Evolutionary conservation across 1,140 invertebrate species (phyloP).

Genomic region (Tetragonula clypearis): DNA sequence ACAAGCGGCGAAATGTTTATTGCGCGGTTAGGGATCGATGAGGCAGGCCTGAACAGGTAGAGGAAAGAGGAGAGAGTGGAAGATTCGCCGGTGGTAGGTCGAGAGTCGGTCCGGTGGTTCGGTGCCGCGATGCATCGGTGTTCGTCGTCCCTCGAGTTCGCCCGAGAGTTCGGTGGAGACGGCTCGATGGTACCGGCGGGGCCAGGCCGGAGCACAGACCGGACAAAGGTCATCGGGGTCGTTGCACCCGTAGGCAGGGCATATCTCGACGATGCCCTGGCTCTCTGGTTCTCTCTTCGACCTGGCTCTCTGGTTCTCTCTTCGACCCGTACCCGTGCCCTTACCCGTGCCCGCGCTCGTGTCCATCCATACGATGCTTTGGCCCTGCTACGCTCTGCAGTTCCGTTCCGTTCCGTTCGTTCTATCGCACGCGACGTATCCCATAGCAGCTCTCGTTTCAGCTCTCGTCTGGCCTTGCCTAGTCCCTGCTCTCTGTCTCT

Average conservation of each 20-base stretch:
- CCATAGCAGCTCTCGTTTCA: conserved; percentile 4
- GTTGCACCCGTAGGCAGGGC: conserved; percentile 80
- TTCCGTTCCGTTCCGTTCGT: not conserved
- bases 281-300: conserved; percentile 34
- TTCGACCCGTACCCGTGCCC: conserved; percentile 1
- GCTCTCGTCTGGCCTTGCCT: not conserved
- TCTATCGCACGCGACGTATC: not conserved
- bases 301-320: too few relatives aligned
- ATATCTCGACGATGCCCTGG: conserved; percentile 76
- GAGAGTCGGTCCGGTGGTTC: conserved; percentile 24
- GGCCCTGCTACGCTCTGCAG: not conserved
- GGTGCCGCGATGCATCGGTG: conserved; percentile 29
- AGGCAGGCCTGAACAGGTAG: conserved; percentile 9
- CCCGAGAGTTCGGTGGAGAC: conserved; percentile 44
- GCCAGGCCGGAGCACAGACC: conserved; percentile 74
- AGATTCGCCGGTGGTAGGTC: conserved; percentile 32
- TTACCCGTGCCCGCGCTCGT: not conserved
- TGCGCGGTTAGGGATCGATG: not conserved
- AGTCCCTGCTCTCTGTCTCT: not conserved
- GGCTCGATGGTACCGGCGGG: conserved; percentile 68
- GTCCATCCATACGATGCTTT: not conserved
- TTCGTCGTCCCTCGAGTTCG: conserved; percentile 37
- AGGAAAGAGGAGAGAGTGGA: not conserved
- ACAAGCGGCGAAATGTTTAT: too few relatives aligned
- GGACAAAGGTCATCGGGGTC: conserved; percentile 81